phyloP scores from a whole-genome alignment of 1,140 invertebrate species.

The Amphibalanus amphitrite region DNA sequence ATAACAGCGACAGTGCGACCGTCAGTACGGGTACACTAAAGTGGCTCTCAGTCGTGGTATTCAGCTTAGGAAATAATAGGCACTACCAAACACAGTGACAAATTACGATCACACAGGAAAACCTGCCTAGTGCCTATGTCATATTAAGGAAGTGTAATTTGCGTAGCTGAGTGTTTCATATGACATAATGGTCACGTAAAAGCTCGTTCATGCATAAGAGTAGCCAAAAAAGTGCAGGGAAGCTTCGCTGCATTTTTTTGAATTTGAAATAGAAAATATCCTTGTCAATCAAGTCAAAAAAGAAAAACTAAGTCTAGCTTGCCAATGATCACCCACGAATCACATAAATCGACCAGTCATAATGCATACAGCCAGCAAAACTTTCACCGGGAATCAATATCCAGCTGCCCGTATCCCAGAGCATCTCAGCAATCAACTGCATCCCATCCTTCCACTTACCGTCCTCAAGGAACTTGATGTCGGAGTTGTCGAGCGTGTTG shows the following conservation, averaged over 20 bases:
- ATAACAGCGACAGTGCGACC: slow-evolving; percentile 21
- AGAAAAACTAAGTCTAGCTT: too few relatives aligned
- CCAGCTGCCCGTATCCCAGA: neutral
- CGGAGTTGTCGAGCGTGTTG: slow-evolving; percentile 79
- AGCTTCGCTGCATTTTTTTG: too few relatives aligned
- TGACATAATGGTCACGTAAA: neutral
- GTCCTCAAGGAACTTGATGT: slow-evolving; percentile 85
- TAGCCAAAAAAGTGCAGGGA: too few relatives aligned
- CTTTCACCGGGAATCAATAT: neutral
- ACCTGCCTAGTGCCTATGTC: too few relatives aligned
- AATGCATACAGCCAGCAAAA: slow-evolving; percentile 8
- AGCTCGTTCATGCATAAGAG: too few relatives aligned
- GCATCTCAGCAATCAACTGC: neutral
- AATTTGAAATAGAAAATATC: too few relatives aligned
- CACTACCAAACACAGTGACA: neutral
- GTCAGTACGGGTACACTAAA: neutral
- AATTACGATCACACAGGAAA: neutral
- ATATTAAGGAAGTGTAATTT: too few relatives aligned
- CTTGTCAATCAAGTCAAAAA: too few relatives aligned
- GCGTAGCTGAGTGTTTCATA: neutral
- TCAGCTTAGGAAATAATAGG: neutral
- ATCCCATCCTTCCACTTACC: slow-evolving; percentile 29
- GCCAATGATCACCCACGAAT: neutral
- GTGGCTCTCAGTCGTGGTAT: too few relatives aligned
- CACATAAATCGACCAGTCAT: neutral